A percentile compares a stretch with the other conserved stretches of the same genome.
These are phyloP conservation scores for rabbit (Oryctolagus cuniculus) DNA, from an alignment of 2,113 vertebrate species.

Conservation along the genomic window mOryCun1.1 NC_091441.1:107619001-107619500, in stretches of 20 bases:
- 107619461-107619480: background rate
- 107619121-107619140: background rate
- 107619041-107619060: background rate
- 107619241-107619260: background rate
- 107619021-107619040: background rate
- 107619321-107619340: background rate
- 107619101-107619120: background rate
- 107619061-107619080: background rate
- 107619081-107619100: constrained; percentile 8
- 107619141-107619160: no score
- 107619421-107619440: background rate
- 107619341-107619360: no score
- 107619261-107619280: background rate
- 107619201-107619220: background rate
- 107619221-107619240: background rate
- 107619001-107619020: fast-evolving
- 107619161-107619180: no score
- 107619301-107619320: background rate
- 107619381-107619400: background rate
- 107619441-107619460: background rate
- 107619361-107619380: background rate
- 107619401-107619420: background rate
- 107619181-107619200: background rate
- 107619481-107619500: background rate
- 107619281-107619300: background rate